Percentiles rank a stretch among this genome's conserved stretches.
Conservation (phyloP, 2,113 vertebrate genomes). For the Nycticryphes semicollaris region DNA sequence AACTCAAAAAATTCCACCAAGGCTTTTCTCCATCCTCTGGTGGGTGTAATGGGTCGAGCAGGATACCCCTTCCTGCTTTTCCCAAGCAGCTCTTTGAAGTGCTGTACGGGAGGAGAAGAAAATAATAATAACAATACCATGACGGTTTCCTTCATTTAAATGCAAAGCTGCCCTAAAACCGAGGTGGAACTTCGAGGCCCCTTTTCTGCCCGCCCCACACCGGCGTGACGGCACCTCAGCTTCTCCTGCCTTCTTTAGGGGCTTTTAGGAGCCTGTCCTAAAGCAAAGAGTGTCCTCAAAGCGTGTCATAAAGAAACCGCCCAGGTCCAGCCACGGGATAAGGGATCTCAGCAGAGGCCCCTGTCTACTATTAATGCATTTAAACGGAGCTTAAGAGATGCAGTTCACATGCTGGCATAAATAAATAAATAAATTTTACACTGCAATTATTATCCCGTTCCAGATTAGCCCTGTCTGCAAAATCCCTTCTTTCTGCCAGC, state of each 20-base stretch:
- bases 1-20: neutral
- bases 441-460: neutral
- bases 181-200: neutral
- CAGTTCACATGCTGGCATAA: too few species aligned
- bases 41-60: neutral
- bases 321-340: neutral
- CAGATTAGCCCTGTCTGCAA: neutral
- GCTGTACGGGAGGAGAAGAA: neutral
- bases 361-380: fast-evolving
- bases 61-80: neutral
- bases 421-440: neutral
- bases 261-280: neutral
- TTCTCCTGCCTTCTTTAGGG: fast-evolving
- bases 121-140: too few species aligned
- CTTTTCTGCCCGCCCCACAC: neutral
- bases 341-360: neutral
- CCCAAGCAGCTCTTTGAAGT: neutral
- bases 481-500: neutral
- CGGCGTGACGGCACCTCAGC: fast-evolving
- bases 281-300: neutral
- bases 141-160: neutral
- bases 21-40: neutral
- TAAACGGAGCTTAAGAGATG: neutral
- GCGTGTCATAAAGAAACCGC: fast-evolving
- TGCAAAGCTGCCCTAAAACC: neutral